A percentile compares a stretch with the other conserved stretches of the same genome.
These are phyloP conservation scores for Portunus trituberculatus DNA, from an alignment of 1,140 invertebrate species.

Conservation along the genomic window DNA sequence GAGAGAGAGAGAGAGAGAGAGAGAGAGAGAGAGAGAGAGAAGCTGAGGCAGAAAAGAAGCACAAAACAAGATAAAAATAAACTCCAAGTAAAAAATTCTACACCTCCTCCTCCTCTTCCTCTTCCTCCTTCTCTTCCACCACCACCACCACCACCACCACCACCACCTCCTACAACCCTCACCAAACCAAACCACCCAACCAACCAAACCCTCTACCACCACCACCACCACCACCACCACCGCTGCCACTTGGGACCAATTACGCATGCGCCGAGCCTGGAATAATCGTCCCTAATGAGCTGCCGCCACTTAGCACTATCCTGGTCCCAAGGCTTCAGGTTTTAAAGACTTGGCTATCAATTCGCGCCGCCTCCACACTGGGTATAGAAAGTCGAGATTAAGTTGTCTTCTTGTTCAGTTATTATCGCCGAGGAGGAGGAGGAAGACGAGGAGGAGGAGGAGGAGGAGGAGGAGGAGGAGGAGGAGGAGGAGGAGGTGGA, in stretches of 20 bases:
- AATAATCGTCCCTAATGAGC: constrained; percentile 52
- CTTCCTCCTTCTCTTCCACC: too few species aligned
- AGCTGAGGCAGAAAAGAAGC: background rate
- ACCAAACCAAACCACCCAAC: too few species aligned
- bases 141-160: background rate
- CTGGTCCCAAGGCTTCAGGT: constrained; percentile 28
- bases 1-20: background rate
- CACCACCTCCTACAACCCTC: too few species aligned
- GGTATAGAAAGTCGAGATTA: constrained; percentile 55
- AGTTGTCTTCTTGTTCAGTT: constrained; percentile 52
- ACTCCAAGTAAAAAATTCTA: too few species aligned
- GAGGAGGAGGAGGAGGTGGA: background rate
- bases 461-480: background rate
- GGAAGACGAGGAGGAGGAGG: background rate
- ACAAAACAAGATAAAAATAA: background rate
- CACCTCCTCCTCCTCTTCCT: too few species aligned
- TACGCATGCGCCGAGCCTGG: constrained; percentile 8
- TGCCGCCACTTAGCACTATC: constrained; percentile 43
- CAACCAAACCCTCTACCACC: too few species aligned
- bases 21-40: constrained; percentile 1
- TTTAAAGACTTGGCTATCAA: constrained; percentile 47
- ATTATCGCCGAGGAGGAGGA: constrained; percentile 19
- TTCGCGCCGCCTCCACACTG: constrained; percentile 46
- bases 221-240: too few species aligned
- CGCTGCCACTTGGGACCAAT: constrained; percentile 30